Evolutionary conservation across 2,888 invertebrate species (phyloP), one percentile per base, ranked within the genome.

Genomic region (Pedicia rivosa): DNA sequence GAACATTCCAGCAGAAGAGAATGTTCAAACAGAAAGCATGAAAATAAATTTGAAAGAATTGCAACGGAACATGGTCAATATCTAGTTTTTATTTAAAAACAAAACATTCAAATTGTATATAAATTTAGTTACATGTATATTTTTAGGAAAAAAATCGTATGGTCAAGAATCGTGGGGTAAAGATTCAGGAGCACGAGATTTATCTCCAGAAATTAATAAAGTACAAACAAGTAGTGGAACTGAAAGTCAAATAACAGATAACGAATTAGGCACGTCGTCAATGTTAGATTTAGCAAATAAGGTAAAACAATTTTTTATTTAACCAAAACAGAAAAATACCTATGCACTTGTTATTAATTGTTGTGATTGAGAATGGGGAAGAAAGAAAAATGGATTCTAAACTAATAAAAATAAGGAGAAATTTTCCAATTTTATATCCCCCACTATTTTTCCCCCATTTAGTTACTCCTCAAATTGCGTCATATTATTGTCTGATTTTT

Each of bases 161-260:
- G 40, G 40, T 33, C 37, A 40, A 35, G 40, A 40, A 20, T 36
- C 36, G 14, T 40, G 40, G 40, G 40, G 40, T 3, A 17, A 36
- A 37, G 40, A 40, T 37, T 40, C 40, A 4, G 40, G 40, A 8
- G 40, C 40, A 12, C 25, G 40, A 14, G 40, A 40, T 35, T 31
- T 40, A 35, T 40, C 40, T 7, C 40, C 40, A 13, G 40, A 40
- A 40, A 32, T 37, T 27, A 34, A 36, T 36, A 28, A 20, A 20
- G 5, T 22, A 10, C 36, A 20, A 20, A 14, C 36, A n/a, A 25
- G 25, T n/a, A 35, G 35, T 26, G 35, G 35, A 10, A 32, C 28
- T 3, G 40, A 40, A 19, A 35, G 22, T 27, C 37, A 40, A 37
- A 8, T 35, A 9, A 35, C 37, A 10, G 40, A 40, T 13, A 31